Conservation (phyloP, 1,140 invertebrate genomes). For the Lineus longissimus region DNA sequence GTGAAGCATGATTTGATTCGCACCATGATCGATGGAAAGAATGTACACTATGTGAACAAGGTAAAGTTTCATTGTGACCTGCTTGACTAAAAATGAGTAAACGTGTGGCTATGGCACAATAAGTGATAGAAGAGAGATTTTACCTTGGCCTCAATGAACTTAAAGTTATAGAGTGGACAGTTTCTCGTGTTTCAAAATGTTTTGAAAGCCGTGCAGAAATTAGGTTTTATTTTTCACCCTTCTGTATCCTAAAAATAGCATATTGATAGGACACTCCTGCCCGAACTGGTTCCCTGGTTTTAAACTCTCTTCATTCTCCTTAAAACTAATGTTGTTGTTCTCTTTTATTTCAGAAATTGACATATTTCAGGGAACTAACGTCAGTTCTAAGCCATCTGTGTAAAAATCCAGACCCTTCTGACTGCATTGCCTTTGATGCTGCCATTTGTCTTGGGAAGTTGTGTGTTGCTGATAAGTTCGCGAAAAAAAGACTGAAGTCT, state of each 20-base stretch:
- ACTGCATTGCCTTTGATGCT: conserved; percentile 40
- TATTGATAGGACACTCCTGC: too few species aligned
- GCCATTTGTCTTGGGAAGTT: conserved; percentile 43
- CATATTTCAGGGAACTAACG: conserved; percentile 38
- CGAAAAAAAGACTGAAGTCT: conserved; percentile 31
- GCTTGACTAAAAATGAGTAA: neutral
- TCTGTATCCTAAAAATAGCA: too few species aligned
- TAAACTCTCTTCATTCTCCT: too few species aligned
- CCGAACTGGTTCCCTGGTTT: too few species aligned
- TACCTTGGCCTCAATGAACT: too few species aligned
- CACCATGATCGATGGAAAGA: conserved; percentile 41
- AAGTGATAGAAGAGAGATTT: too few species aligned
- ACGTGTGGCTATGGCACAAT: too few species aligned
- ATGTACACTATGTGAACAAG: conserved; percentile 49
- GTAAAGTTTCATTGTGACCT: conserved; percentile 24
- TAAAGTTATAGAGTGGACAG: too few species aligned
- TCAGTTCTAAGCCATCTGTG: conserved; percentile 47
- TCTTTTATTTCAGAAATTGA: conserved; percentile 22
- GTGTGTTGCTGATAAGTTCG: conserved; percentile 43
- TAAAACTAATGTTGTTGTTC: too few species aligned
- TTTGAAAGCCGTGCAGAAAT: too few species aligned
- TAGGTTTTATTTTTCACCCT: too few species aligned
- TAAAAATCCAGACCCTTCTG: conserved; percentile 40
- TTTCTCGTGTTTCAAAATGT: too few species aligned
- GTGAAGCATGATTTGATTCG: conserved; percentile 42